Conservation (phyloP, 1,140 invertebrate genomes). For the Drosophila pruinosa region DNA sequence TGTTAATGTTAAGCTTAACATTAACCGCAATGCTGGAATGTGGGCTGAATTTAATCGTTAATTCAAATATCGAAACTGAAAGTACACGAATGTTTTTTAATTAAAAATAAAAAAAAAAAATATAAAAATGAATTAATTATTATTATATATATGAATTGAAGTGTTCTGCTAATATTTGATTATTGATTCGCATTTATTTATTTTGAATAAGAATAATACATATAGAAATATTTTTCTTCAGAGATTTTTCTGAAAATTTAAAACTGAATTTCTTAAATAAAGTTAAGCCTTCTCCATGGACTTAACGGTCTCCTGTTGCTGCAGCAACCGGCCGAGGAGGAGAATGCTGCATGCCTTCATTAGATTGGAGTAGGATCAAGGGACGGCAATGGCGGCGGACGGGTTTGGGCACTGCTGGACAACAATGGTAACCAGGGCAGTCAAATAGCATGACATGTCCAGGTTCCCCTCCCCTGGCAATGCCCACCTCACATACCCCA, state of each 20-base stretch:
- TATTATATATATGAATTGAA: too few relatives aligned
- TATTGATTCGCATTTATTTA: not conserved
- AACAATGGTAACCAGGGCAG: conserved; percentile 54
- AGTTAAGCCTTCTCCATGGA: not conserved
- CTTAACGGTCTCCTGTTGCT: conserved; percentile 11
- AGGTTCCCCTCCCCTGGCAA: not conserved
- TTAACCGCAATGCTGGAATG: not conserved
- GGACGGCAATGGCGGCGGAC: not conserved
- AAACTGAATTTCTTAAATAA: not conserved
- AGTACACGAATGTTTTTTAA: not conserved
- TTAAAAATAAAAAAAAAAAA: too few relatives aligned
- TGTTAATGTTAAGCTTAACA: not conserved
- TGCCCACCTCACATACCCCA: not conserved
- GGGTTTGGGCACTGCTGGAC: conserved; percentile 14
- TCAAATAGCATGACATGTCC: conserved; percentile 52
- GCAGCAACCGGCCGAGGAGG: not conserved
- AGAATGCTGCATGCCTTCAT: conserved; percentile 14
- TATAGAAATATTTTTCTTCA: too few relatives aligned
- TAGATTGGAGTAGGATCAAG: not conserved
- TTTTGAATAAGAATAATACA: too few relatives aligned
- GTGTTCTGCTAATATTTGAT: too few relatives aligned
- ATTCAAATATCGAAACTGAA: conserved; percentile 2
- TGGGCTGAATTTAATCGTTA: conserved; percentile 14
- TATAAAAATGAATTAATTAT: too few relatives aligned
- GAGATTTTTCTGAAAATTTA: not conserved